Evolutionary conservation across 2,797 vertebrate species (phyloP), one percentile per base, ranked within the genome.

Genomic region (Phaenicophaeus curvirostris): DNA sequence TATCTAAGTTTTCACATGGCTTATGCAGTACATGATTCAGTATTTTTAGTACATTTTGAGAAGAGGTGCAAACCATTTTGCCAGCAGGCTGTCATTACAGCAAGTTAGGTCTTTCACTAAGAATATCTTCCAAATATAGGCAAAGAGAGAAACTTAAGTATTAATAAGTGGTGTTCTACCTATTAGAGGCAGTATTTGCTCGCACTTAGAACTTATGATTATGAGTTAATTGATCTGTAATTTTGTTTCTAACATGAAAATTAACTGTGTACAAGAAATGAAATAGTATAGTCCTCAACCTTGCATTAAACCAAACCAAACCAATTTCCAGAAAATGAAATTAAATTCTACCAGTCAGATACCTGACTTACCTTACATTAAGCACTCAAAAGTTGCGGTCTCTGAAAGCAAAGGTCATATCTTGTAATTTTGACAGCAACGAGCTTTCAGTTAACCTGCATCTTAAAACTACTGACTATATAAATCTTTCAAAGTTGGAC

Each of bases 381-480:
- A 71, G 44, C 69, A 91, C 37, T 35, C 50, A 77, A 83, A 95
- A 87, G 3, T 20, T 84, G 19, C 55, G 2, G 25, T 75, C 35
- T 85, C 2, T 71, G 50, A 87, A 91, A 92, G 23, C 44, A 85
- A 95, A 90, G 81, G 89, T 95, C 1, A 94, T 73, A 79, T 93
- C 91, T 46, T 90, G 48, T 74, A 69, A 83, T 80, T 90, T 69
- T 84, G 91, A 71, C 27, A 87, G 37, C 48, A 69, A 67, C 96
- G 84, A 44, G 20, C 35, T 85, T 93, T 93, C 50, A 48, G 20
- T 71, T 89, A 72, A 46, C 8, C 11, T 20, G 39, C 31, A 21
- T 51, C 53, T 73, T 83, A 31, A 58, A 92, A 82, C 20, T 41
- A 57, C 53, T 65, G 59, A 85, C 44, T 84, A 20, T 61, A 71